Evolutionary conservation across 2,797 vertebrate genomes (phyloP).

Genomic region (Coluber constrictor): DNA sequence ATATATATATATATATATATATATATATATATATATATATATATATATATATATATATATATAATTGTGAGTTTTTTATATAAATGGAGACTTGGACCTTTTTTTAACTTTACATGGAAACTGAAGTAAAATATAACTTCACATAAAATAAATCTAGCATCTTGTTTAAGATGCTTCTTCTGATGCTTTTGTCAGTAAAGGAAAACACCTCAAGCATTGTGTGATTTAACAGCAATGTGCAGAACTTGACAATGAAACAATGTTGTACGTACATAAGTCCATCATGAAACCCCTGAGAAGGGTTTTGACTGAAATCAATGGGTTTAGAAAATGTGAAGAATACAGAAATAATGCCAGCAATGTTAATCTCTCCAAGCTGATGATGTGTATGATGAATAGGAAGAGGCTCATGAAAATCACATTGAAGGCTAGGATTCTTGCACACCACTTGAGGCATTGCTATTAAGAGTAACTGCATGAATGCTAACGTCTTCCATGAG

Average conservation of each 20-base stretch:
- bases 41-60: no score
- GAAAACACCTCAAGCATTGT: background rate
- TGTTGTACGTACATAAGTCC: background rate
- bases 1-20: no score
- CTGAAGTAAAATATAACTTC: no score
- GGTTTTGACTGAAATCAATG: background rate
- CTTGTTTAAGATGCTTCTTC: no score
- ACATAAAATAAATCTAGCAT: no score
- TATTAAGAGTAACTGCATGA: background rate
- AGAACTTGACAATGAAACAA: background rate
- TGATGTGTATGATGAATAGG: background rate
- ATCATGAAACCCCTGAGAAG: background rate
- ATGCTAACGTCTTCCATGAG: background rate
- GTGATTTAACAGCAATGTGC: background rate
- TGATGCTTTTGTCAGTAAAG: no score
- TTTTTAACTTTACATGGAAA: no score
- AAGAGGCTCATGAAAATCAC: background rate
- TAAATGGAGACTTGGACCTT: no score
- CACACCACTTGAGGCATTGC: background rate
- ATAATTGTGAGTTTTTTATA: no score
- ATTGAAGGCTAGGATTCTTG: background rate
- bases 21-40: no score
- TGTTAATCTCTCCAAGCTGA: background rate
- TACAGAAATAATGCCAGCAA: background rate
- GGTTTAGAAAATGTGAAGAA: background rate